phyloP scores from a whole-genome alignment of 2,888 invertebrate genomes.

The Lobophora halterata region DNA sequence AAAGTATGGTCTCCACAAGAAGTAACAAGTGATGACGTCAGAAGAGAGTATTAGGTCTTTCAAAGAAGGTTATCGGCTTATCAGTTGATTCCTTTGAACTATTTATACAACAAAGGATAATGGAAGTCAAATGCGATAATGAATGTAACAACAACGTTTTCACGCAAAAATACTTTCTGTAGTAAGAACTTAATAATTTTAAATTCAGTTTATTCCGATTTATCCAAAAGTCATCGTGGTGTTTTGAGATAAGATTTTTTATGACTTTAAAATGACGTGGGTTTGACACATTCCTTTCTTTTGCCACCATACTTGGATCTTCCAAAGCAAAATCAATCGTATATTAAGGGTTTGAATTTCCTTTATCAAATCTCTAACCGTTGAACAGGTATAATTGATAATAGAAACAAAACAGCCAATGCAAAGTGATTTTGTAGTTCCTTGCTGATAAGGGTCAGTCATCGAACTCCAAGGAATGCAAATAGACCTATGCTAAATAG shows the following conservation, averaged over 20 bases:
- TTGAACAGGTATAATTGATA: slow-evolving; percentile 13
- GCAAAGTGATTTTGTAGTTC: slow-evolving; percentile 6
- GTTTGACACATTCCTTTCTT: background rate
- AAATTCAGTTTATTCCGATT: too few relatives aligned
- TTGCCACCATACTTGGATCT: background rate
- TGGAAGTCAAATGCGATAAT: too few relatives aligned
- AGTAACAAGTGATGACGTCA: slow-evolving; percentile 2
- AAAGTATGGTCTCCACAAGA: too few relatives aligned
- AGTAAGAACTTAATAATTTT: too few relatives aligned
- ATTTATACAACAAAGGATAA: slow-evolving; percentile 15
- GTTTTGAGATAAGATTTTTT: background rate
- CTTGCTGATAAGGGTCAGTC: slow-evolving; percentile 36
- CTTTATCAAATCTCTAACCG: slow-evolving; percentile 3
- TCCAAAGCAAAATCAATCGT: too few relatives aligned
- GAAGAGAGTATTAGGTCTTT: slow-evolving; percentile 4
- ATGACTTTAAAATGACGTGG: background rate
- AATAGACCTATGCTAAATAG: slow-evolving; percentile 40
- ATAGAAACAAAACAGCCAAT: too few relatives aligned
- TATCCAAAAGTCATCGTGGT: too few relatives aligned
- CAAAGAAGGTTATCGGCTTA: slow-evolving; percentile 11
- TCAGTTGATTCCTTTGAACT: slow-evolving; percentile 4
- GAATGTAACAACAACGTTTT: too few relatives aligned
- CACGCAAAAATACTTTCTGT: too few relatives aligned
- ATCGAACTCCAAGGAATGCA: slow-evolving; percentile 46
- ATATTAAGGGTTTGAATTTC: background rate